Percentiles rank a stretch among this genome's conserved stretches.
These are phyloP conservation scores for Drosophila buzzatii DNA, from an alignment of 2,888 invertebrate species.

Conservation along the genomic window DNA sequence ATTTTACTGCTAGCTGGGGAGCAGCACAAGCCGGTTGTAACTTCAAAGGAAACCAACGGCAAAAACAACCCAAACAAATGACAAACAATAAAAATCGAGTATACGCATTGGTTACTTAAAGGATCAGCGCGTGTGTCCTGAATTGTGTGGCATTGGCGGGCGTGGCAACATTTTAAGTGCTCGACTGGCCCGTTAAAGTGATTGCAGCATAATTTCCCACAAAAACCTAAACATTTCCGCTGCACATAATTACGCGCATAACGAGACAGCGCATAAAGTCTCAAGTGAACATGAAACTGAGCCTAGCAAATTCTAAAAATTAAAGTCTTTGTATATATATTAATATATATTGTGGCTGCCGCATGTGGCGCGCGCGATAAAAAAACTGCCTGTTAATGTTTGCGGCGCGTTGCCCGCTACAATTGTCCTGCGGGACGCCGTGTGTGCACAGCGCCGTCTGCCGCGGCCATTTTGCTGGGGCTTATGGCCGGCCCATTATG, in stretches of 20 bases:
- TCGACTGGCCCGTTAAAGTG: slow-evolving; percentile 53
- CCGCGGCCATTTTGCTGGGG: slow-evolving; percentile 45
- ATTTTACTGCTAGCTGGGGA: slow-evolving; percentile 57
- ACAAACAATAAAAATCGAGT: slow-evolving; percentile 78
- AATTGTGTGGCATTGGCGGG: slow-evolving; percentile 7
- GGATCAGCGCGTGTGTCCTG: slow-evolving; percentile 51
- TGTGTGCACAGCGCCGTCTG: slow-evolving; percentile 10
- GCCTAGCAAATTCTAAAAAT: slow-evolving; percentile 40
- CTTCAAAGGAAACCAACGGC: slow-evolving; percentile 31
- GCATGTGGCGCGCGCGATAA: slow-evolving; percentile 59
- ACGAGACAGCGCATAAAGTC: slow-evolving; percentile 33
- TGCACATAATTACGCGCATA: slow-evolving; percentile 55
- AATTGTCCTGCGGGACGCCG: slow-evolving; percentile 62
- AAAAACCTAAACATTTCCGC: slow-evolving; percentile 56
- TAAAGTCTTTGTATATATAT: background rate
- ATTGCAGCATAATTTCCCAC: slow-evolving; percentile 57
- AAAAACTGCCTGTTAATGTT: slow-evolving; percentile 71
- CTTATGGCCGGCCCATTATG: slow-evolving; percentile 73
- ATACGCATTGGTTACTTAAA: slow-evolving; percentile 74
- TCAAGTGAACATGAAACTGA: slow-evolving; percentile 43
- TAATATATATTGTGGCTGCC: slow-evolving; percentile 36
- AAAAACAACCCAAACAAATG: slow-evolving; percentile 56
- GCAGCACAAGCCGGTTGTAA: slow-evolving; percentile 32
- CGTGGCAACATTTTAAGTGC: slow-evolving; percentile 48
- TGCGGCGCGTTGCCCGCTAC: slow-evolving; percentile 41